Conservation (phyloP, 2,797 vertebrate species). For the Melanotaenia parkinsoni region DNA sequence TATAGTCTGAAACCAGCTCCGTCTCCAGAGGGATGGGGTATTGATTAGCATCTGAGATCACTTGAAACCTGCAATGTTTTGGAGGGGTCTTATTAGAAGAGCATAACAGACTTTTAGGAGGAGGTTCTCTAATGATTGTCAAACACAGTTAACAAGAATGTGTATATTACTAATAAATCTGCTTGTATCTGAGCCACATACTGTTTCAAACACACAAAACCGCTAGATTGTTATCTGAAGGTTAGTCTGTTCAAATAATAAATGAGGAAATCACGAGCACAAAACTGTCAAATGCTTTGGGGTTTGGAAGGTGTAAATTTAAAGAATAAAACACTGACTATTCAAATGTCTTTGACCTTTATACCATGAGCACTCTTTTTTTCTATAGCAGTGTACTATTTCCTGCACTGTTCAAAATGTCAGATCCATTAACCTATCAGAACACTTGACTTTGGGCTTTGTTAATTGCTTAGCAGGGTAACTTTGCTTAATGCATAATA, state of each 20-base stretch:
- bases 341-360: conserved; percentile 51
- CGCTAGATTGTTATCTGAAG: neutral
- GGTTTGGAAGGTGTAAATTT: conserved; percentile 11
- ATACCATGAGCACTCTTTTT: conserved; percentile 16
- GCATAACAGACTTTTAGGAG: conserved; percentile 34
- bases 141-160: neutral
- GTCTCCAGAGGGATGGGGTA: conserved; percentile 54
- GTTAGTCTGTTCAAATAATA: neutral
- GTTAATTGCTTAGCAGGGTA: conserved; percentile 40
- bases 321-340: conserved; percentile 7
- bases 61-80: conserved; percentile 52
- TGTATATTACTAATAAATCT: conserved; percentile 1
- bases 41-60: conserved; percentile 58
- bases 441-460: conserved; percentile 57
- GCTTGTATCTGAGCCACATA: neutral
- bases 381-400: conserved; percentile 25
- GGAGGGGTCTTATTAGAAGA: conserved; percentile 28
- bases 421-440: conserved; percentile 60
- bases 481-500: conserved; percentile 52
- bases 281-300: conserved; percentile 1
- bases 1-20: conserved; percentile 50
- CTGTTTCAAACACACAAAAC: neutral
- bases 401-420: conserved; percentile 49
- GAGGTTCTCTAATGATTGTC: conserved; percentile 3
- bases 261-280: neutral